Evolutionary conservation across 2,113 vertebrate genomes (phyloP), one percentile per base, ranked within the genome.

Genomic region (Nycticorax nycticorax): DNA sequence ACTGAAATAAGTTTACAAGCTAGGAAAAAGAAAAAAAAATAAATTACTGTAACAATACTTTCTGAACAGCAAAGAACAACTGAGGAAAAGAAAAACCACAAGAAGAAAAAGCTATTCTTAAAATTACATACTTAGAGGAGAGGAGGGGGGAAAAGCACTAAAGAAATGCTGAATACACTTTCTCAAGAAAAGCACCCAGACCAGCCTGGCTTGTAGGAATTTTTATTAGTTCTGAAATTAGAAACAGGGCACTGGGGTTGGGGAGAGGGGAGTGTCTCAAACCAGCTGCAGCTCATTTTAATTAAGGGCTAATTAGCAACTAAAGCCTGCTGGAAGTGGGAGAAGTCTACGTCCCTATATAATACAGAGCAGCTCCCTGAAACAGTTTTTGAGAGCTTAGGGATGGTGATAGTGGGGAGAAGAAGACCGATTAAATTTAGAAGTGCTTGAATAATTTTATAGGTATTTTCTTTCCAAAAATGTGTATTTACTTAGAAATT

Each of bases 281-380:
- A 77, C 59, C 91, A 96, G 96, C 94, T 96, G 95, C 94, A 97
- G 80, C 94, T 96, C 85, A 76, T 96, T 96, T 97, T 95, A 95
- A 93, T 96, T 95, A 94, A 89, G 57, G 52, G 19, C 92, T 96
- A 94, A 96, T 96, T 95, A 92, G 45, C 55, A 88, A 93, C 81
- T 45, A 50, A 71, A 94, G 74, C 66, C 30, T 88, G 62, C 68
- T 94, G 88, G 66, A 94, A 95, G 43, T 39, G 39, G 82, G 60
- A 92, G 80, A 94, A 88, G 74, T 91, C n/a, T 2, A 5, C 69
- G 78, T 93, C 87, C 66, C 81, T 83, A 9, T 75, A 60, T 76
- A 85, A 88, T 50, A 45, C 57, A 62, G 71, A 85, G 39, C 66
- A 87, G 50, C 13, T 62, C 37, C 6, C 2, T 30, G 3, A 64